These are phyloP conservation scores for Scopus umbretta DNA, from an alignment of 2,113 vertebrate genomes.

Conservation along the genomic window DNA sequence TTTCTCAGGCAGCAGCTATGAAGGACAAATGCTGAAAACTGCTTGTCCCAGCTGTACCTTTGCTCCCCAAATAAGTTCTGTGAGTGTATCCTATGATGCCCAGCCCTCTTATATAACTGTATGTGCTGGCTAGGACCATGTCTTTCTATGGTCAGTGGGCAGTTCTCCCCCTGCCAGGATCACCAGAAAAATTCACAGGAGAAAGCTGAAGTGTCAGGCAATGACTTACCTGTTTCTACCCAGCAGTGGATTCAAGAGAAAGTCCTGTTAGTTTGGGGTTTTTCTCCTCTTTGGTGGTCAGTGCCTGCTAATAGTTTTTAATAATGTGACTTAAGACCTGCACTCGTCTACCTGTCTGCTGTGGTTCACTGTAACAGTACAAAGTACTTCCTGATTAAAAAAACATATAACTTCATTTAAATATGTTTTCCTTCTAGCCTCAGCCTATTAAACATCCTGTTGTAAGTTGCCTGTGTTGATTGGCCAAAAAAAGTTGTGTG, in stretches of 20 bases:
- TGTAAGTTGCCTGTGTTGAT: neutral
- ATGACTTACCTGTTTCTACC: neutral
- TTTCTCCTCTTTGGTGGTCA: neutral
- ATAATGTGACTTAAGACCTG: neutral
- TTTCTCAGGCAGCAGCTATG: neutral
- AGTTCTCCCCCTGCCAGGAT: neutral
- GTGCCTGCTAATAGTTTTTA: neutral
- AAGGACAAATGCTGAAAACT: neutral
- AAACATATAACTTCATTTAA: neutral
- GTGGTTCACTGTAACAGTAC: neutral
- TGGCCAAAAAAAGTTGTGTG: neutral
- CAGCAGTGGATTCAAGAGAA: neutral
- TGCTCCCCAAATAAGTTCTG: neutral
- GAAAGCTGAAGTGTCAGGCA: neutral
- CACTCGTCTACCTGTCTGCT: neutral
- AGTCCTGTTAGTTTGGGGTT: neutral
- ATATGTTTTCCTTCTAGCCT: neutral
- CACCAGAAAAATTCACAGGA: neutral
- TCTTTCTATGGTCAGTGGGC: neutral
- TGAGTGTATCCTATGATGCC: slow-evolving; percentile 21
- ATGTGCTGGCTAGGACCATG: neutral
- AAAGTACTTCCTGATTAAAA: neutral
- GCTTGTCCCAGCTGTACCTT: slow-evolving; percentile 15
- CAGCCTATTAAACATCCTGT: neutral
- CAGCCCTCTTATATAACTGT: neutral